These are phyloP conservation scores for Odontomyia ornata DNA, from an alignment of 2,888 invertebrate species.

Conservation along the genomic window DNA sequence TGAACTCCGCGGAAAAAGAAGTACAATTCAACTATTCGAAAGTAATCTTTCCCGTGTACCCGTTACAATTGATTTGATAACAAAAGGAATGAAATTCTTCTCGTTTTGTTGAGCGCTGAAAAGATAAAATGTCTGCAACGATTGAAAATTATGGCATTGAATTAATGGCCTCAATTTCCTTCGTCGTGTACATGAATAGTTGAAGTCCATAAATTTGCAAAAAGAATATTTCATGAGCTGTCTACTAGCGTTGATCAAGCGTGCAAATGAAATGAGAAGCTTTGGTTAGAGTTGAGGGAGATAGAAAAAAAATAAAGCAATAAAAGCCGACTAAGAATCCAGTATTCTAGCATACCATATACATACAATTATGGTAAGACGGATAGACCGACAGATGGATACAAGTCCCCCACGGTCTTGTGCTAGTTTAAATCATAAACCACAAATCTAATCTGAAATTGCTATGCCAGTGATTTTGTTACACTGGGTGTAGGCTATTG, in stretches of 20 bases:
- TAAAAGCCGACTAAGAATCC: no score
- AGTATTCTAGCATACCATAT: no score
- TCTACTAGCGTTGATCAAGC: not conserved
- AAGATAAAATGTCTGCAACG: not conserved
- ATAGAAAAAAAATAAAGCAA: not conserved
- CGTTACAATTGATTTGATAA: conserved; percentile 16
- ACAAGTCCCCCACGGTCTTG: conserved; percentile 13
- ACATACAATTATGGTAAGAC: not conserved
- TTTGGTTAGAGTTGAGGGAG: not conserved
- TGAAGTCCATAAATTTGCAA: not conserved
- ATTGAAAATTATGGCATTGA: conserved; percentile 16
- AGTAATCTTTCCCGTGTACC: not conserved
- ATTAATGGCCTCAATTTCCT: conserved; percentile 20
- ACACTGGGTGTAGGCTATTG: not conserved
- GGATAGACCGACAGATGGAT: not conserved
- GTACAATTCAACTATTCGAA: not conserved
- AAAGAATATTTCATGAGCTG: not conserved
- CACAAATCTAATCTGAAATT: conserved; percentile 8
- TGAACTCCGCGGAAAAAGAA: no score
- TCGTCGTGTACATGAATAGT: not conserved
- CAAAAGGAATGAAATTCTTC: conserved; percentile 5
- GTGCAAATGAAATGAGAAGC: not conserved
- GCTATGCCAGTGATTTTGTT: not conserved
- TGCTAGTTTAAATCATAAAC: conserved; percentile 21
- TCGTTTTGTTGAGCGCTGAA: not conserved